Evolutionary conservation across 2,113 vertebrate genomes (phyloP).

Genomic region (Scytalopus superciliaris): DNA sequence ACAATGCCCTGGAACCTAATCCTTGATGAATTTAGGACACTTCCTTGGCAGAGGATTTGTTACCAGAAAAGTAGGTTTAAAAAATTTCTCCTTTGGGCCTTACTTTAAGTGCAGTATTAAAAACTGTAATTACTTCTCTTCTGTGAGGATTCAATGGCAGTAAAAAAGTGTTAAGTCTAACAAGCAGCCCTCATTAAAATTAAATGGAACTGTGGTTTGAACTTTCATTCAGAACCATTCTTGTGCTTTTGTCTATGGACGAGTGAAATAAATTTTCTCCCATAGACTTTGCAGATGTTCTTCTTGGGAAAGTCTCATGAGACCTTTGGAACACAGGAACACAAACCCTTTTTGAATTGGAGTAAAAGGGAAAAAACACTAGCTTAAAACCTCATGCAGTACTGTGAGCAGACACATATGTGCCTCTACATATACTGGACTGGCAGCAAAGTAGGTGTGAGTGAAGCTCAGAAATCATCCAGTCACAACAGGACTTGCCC

Average conservation of each 20-base stretch:
- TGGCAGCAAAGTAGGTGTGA: not conserved
- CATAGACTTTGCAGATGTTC: not conserved
- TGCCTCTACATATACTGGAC: not conserved
- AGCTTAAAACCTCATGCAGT: rapidly evolving
- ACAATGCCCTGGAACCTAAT: not conserved
- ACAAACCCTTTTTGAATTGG: not conserved
- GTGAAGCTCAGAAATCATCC: not conserved
- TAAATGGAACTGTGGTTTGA: not conserved
- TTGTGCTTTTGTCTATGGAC: not conserved
- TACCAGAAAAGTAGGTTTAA: not conserved
- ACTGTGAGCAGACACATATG: rapidly evolving
- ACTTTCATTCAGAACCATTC: not conserved
- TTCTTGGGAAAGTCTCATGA: not conserved
- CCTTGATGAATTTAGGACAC: not conserved
- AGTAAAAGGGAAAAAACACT: not conserved
- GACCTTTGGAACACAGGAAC: not conserved
- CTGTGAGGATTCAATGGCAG: not conserved
- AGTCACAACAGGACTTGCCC: rapidly evolving
- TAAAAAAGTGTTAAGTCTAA: not conserved
- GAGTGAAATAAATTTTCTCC: not conserved
- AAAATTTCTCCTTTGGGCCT: not conserved
- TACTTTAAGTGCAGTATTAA: not conserved
- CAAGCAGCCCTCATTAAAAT: not conserved
- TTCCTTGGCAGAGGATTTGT: not conserved
- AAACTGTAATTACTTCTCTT: not conserved